These are phyloP conservation scores for Podiceps cristatus DNA, from an alignment of 2,113 vertebrate species.

Conservation along the genomic window DNA sequence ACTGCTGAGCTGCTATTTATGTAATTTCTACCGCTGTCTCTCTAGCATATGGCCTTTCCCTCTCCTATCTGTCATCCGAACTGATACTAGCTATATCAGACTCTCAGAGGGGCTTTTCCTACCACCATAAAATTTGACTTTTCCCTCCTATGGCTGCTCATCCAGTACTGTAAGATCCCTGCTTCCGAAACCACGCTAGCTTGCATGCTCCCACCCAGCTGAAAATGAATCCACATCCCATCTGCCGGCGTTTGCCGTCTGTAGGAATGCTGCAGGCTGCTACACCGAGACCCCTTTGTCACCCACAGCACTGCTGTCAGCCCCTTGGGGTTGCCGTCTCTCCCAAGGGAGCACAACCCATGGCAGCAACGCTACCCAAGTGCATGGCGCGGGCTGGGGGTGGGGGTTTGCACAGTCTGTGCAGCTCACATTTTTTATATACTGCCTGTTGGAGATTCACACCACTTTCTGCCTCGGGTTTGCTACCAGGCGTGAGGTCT, in stretches of 20 bases:
- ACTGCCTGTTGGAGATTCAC: not conserved
- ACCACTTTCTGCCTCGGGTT: not conserved
- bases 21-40: not conserved
- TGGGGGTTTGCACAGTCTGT: not conserved
- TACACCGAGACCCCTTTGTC: not conserved
- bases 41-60: not conserved
- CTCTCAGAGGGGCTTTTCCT: not conserved
- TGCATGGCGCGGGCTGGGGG: not conserved
- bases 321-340: fast-evolving
- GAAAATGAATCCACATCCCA: not conserved
- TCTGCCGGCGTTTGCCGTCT: not conserved
- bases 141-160: not conserved
- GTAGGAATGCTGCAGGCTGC: not conserved
- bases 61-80: not conserved
- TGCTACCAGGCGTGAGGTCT: not conserved
- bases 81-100: not conserved
- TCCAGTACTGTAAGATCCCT: not conserved
- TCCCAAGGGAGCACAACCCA: not conserved
- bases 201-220: not conserved
- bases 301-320: not conserved
- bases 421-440: not conserved
- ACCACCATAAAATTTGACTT: not conserved
- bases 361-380: not conserved
- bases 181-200: not conserved
- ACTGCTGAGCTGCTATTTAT: constrained; percentile 25